Conservation (phyloP, 2,797 vertebrate species). For the Eremophila alpestris region DNA sequence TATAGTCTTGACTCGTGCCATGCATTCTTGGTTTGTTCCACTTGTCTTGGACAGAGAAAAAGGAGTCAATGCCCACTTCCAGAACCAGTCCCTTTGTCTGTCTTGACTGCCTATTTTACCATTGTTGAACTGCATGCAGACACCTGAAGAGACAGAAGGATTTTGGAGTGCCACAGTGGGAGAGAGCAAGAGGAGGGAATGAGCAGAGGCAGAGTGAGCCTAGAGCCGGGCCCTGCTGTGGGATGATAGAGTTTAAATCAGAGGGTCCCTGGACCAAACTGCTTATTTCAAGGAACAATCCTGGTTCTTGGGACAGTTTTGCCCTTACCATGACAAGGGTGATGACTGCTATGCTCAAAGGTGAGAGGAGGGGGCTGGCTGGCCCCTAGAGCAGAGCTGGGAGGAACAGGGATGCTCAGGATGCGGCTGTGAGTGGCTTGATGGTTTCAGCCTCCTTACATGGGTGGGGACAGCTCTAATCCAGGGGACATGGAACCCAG, state of each 20-base stretch:
- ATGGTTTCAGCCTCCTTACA: neutral
- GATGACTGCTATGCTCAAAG: neutral
- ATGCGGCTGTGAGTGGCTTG: neutral
- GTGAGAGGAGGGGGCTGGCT: rapidly evolving
- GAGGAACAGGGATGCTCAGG: neutral
- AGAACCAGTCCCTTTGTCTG: neutral
- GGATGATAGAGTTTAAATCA: neutral
- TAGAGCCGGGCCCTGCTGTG: neutral
- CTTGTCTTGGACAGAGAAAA: neutral
- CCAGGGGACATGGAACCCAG: rapidly evolving
- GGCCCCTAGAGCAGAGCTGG: neutral
- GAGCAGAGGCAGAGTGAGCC: neutral
- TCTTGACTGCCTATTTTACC: neutral
- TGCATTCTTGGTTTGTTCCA: neutral
- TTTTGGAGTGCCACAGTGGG: neutral
- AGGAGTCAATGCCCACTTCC: neutral
- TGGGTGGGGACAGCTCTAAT: neutral
- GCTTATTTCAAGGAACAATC: neutral
- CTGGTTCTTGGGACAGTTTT: neutral
- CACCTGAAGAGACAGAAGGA: neutral
- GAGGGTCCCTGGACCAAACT: neutral
- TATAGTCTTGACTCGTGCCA: neutral
- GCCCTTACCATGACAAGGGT: neutral
- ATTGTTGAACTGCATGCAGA: neutral
- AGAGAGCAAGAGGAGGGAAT: neutral